phyloP scores from a whole-genome alignment of 2,797 vertebrate genomes.

The Propithecus perrieri region DNA sequence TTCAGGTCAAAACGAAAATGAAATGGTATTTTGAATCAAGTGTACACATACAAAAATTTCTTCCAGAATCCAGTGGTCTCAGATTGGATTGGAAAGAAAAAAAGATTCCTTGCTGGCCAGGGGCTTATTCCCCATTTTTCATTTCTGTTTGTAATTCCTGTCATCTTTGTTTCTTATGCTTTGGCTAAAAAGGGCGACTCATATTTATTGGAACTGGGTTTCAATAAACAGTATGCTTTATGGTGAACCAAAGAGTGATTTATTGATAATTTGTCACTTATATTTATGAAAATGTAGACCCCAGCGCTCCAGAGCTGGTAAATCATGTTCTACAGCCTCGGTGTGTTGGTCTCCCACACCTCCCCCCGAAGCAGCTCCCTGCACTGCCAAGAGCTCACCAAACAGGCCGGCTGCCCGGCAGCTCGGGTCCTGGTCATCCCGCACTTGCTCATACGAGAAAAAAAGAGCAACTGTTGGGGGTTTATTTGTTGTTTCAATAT shows the following conservation, averaged over 20 bases:
- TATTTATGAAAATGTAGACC: slow-evolving; percentile 89
- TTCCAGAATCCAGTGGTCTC: slow-evolving; percentile 59
- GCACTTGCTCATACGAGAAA: slow-evolving; percentile 80
- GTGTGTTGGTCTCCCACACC: slow-evolving; percentile 52
- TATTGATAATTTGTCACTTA: slow-evolving; percentile 90
- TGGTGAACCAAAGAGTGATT: slow-evolving; percentile 87
- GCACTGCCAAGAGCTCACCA: slow-evolving; percentile 77
- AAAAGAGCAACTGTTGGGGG: slow-evolving; percentile 83
- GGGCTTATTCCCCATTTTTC: slow-evolving; percentile 83
- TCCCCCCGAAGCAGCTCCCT: slow-evolving; percentile 29
- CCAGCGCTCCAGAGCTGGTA: slow-evolving; percentile 84
- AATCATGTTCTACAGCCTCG: slow-evolving; percentile 85
- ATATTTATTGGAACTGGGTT: slow-evolving; percentile 88
- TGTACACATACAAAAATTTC: slow-evolving; percentile 57
- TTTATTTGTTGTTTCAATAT: slow-evolving; percentile 89
- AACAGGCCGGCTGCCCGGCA: slow-evolving; percentile 69
- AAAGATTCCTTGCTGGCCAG: slow-evolving; percentile 63
- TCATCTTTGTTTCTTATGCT: slow-evolving; percentile 87
- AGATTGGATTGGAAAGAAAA: slow-evolving; percentile 50
- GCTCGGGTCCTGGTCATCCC: slow-evolving; percentile 70
- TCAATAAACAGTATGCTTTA: slow-evolving; percentile 92
- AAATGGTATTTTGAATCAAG: slow-evolving; percentile 47
- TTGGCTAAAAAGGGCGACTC: slow-evolving; percentile 86
- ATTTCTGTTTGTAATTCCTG: slow-evolving; percentile 88
- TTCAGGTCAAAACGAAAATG: slow-evolving; percentile 62